phyloP scores from a whole-genome alignment of 2,797 vertebrate genomes.

The Sebastes vulpes region DNA sequence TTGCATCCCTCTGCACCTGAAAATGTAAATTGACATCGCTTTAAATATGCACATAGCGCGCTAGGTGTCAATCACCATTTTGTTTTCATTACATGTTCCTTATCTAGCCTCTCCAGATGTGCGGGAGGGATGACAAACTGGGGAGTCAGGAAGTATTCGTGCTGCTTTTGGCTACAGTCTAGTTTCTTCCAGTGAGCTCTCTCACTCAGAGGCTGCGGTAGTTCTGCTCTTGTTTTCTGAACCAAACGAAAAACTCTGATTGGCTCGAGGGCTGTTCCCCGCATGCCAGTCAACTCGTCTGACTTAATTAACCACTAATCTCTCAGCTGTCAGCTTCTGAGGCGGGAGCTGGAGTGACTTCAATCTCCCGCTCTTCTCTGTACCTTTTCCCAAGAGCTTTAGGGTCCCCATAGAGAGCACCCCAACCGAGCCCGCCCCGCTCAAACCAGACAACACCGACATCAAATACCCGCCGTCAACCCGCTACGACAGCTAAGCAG shows the following conservation, averaged over 20 bases:
- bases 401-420: conserved; percentile 44
- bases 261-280: conserved; percentile 65
- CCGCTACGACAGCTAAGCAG: conserved; percentile 48
- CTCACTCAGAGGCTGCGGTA: conserved; percentile 38
- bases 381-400: conserved; percentile 58
- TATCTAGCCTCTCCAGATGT: conserved; percentile 69
- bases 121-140: conserved; percentile 35
- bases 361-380: conserved; percentile 59
- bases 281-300: conserved; percentile 65
- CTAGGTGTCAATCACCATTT: conserved; percentile 62
- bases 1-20: conserved; percentile 28
- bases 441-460: conserved; percentile 34
- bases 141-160: conserved; percentile 37
- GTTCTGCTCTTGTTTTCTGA: conserved; percentile 44
- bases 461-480: conserved; percentile 55
- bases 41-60: conserved; percentile 34
- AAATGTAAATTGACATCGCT: conserved; percentile 40
- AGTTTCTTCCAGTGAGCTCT: conserved; percentile 39
- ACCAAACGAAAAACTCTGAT: conserved; percentile 51
- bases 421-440: conserved; percentile 8
- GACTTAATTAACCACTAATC: conserved; percentile 81
- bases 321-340: conserved; percentile 74
- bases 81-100: conserved; percentile 55
- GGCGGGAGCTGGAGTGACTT: conserved; percentile 75
- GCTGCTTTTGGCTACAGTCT: conserved; percentile 46